These are phyloP conservation scores for Orthonyx spaldingii DNA, from an alignment of 2,113 vertebrate species.

Conservation along the genomic window DNA sequence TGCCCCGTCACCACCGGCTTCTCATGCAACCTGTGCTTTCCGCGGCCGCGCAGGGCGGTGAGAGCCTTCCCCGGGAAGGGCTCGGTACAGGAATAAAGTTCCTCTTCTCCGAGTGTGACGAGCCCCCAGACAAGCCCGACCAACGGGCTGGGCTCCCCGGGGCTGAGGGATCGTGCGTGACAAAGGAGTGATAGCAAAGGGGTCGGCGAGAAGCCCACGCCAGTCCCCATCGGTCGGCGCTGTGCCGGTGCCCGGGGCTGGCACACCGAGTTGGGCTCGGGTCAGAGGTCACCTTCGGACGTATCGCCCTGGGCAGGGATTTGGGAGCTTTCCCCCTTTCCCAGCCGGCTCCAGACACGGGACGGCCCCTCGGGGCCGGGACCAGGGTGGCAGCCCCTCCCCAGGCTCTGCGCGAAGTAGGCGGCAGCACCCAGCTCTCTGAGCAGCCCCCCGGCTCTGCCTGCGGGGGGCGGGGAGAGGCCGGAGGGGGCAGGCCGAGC, in stretches of 20 bases:
- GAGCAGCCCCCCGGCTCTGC: neutral
- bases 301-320: constrained; percentile 11
- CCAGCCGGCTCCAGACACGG: accelerated
- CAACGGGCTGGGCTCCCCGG: neutral
- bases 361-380: neutral
- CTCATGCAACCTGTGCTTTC: neutral
- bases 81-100: neutral
- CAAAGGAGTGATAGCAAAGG: neutral
- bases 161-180: neutral
- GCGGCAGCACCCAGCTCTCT: neutral
- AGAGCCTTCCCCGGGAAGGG: neutral
- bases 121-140: neutral
- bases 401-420: neutral
- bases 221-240: neutral
- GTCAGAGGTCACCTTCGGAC: constrained; percentile 71
- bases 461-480: neutral
- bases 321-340: neutral
- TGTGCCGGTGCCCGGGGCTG: neutral
- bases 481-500: neutral
- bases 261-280: constrained; percentile 1
- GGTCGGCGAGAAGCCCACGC: neutral
- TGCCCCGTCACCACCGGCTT: neutral
- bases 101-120: neutral
- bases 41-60: neutral
- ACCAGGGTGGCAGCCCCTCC: neutral